Percentiles rank a stretch among this genome's conserved stretches.
Conservation (phyloP, 1,140 invertebrate species). For the Sycophaga agraensis region DNA sequence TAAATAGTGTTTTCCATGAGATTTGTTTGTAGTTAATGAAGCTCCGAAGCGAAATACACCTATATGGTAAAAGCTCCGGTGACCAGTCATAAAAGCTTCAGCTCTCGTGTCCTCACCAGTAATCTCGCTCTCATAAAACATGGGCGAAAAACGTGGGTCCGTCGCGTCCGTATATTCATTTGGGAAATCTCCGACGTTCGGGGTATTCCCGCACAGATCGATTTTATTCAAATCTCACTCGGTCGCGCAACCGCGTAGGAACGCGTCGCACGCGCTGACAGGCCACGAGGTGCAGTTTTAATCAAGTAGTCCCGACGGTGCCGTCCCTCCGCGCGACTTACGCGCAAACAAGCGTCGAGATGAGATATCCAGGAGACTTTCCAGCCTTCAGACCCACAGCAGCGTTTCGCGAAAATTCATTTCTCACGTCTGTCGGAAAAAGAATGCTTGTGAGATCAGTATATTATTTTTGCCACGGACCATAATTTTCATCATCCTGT, state of each 20-base stretch:
- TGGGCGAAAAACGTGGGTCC: neutral
- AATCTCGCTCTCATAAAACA: neutral
- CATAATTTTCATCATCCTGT: too few species aligned
- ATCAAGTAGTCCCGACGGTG: conserved; percentile 41
- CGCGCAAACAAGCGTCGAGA: neutral
- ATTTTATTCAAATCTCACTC: conserved; percentile 24
- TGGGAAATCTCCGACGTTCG: conserved; percentile 18
- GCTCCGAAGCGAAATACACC: too few species aligned
- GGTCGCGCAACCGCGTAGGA: neutral
- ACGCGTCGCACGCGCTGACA: conserved; percentile 26
- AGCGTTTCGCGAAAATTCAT: too few species aligned
- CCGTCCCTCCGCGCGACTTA: conserved; percentile 5
- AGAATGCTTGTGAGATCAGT: too few species aligned
- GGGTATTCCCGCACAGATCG: too few species aligned
- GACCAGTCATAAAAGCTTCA: too few species aligned
- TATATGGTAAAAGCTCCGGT: too few species aligned
- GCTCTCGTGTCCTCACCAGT: neutral
- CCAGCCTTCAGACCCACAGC: too few species aligned
- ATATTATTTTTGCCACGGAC: too few species aligned
- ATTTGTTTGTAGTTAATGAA: too few species aligned
- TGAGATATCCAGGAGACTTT: conserved; percentile 1
- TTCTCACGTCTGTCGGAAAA: too few species aligned
- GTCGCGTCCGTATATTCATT: conserved; percentile 11
- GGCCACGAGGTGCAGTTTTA: conserved; percentile 33
- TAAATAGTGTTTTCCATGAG: too few species aligned